Evolutionary conservation across 2,797 vertebrate genomes (phyloP).

Genomic region (Kryptolebias ocellatus): DNA sequence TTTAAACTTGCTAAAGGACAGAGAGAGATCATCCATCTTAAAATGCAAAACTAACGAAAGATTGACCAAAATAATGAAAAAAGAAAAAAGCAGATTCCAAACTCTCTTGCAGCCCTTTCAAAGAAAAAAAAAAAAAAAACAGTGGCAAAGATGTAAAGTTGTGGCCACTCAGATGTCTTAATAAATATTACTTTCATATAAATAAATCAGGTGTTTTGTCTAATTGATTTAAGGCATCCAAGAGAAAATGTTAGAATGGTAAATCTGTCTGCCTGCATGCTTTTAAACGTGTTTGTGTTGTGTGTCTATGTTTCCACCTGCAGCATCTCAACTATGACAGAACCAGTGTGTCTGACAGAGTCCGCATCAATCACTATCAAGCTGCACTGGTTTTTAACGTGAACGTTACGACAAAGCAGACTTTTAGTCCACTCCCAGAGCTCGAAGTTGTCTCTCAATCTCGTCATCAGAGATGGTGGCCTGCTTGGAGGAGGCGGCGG

Average conservation of each 20-base stretch:
- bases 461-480: constrained; percentile 94
- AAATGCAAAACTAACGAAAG: constrained; percentile 18
- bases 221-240: constrained; percentile 43
- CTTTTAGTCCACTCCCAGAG: constrained; percentile 92
- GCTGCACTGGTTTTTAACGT: constrained; percentile 26
- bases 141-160: constrained; percentile 30
- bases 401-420: constrained; percentile 29
- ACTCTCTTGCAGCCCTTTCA: constrained; percentile 61
- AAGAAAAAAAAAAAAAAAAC: constrained; percentile 26
- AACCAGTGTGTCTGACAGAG: constrained; percentile 42
- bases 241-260: constrained; percentile 27
- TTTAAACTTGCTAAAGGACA: constrained; percentile 18
- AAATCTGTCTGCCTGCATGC: constrained; percentile 24
- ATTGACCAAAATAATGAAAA: constrained; percentile 3
- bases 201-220: constrained; percentile 47
- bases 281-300: constrained; percentile 14
- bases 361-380: constrained; percentile 48
- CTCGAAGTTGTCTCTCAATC: constrained; percentile 96
- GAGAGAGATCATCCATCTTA: constrained; percentile 33
- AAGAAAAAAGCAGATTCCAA: constrained; percentile 23
- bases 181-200: constrained; percentile 61
- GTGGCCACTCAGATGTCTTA: constrained; percentile 12
- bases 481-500: constrained; percentile 83
- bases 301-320: constrained; percentile 23
- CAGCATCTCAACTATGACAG: constrained; percentile 33